Base-by-base conservation (phyloP, 2,113 vertebrate genomes). In the Chaenogobius annularis region DNA sequence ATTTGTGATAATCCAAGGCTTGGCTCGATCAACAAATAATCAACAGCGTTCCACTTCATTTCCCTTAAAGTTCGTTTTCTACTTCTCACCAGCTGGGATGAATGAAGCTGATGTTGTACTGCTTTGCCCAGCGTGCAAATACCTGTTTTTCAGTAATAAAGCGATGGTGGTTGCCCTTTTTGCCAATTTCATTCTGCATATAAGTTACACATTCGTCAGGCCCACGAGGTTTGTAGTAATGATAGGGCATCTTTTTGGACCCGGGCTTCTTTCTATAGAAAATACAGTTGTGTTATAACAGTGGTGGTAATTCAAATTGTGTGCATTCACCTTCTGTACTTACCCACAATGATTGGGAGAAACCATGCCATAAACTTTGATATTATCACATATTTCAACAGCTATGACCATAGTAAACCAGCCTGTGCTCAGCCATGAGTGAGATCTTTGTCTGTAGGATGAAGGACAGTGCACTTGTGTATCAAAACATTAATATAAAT, bases 391-490 rank as follows among this genome's bases (percentile, higher is more conserved):
- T 65, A 97, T 78, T 82, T 98, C 97, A 44, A 98, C 95, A 0
- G 96, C 95, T 0, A 98, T 97, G 85, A 95, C 97, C 97, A 98
- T 98, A 79, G 98, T 99, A 90, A 99, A 99, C 97, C 97, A 99
- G 75, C 98, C 98, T 0, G 98, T 99, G 92, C 97, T 99, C 83
- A 99, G 77, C 98, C 98, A 99, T 0, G 98, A 98, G 58, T 95
- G 96, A 0, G 98, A 99, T 84, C 95, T 96, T 87, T 95, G 92
- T 83, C 98, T 99, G 73, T 63, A 58, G 6, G 64, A 48, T 35
- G 10, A 50, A 50, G 19, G 40, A 40, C 3, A 37, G 35, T 64
- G 46, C 1, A n/a, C 19, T 10, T 19, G 66, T 58, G 55, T 26
- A 13, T 26, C 8, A 22, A 23, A 58, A 3, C 55, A 58, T 14